Evolutionary conservation across 37 sponge, comb jelly and placozoan genomes (phyloP).

Genomic region (Chondrosia reniformis): DNA sequence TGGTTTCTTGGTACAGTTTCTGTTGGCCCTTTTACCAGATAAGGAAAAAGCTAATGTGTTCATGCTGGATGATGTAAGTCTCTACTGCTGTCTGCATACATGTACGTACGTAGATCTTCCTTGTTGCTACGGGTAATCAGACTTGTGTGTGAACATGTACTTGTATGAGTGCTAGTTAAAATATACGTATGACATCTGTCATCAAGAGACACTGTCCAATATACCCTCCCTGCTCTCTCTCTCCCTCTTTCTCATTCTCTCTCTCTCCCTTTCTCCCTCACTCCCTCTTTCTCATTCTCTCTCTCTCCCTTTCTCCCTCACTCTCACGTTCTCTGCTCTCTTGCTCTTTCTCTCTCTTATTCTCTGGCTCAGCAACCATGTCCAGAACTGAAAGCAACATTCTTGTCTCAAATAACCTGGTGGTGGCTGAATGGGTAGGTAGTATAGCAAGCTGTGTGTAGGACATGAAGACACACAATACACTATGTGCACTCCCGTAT

Average conservation of each 20-base stretch:
- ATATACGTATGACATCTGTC: too few relatives aligned
- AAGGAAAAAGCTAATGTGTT: constrained; percentile 5
- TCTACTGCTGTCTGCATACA: constrained; percentile 3
- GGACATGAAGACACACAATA: background rate
- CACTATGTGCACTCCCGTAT: background rate
- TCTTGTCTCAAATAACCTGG: constrained; percentile 69
- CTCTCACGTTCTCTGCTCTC: too few relatives aligned
- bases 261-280: too few relatives aligned
- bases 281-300: too few relatives aligned
- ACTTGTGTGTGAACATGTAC: too few relatives aligned
- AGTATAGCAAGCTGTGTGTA: background rate
- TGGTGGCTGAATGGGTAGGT: constrained; percentile 73
- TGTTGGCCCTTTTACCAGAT: constrained; percentile 61
- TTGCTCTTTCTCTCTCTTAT: background rate
- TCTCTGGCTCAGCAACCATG: constrained; percentile 28
- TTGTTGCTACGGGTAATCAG: too few relatives aligned
- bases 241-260: too few relatives aligned
- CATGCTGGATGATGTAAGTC: constrained; percentile 15
- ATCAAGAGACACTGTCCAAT: too few relatives aligned
- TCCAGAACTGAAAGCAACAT: constrained; percentile 56
- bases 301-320: too few relatives aligned
- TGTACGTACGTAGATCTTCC: too few relatives aligned
- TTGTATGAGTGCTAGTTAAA: too few relatives aligned
- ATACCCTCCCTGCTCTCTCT: too few relatives aligned
- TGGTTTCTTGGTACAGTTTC: constrained; percentile 45